These are phyloP conservation scores for Caerostris extrusa DNA, from an alignment of 1,140 invertebrate species.

Conservation along the genomic window DNA sequence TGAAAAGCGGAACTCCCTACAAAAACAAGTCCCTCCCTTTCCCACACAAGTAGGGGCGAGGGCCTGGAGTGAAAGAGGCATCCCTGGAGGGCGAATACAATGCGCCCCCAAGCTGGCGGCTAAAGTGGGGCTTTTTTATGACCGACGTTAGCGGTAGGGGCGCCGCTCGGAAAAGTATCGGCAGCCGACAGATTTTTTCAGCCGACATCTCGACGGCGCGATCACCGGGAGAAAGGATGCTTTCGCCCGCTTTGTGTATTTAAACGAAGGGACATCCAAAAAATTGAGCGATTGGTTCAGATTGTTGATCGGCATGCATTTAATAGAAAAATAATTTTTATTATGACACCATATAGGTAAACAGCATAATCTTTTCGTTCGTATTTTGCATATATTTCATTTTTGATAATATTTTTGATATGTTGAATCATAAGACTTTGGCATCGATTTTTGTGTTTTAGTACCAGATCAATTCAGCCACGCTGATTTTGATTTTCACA, in stretches of 20 bases:
- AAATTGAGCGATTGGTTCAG: not conserved
- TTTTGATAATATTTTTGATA: too few relatives aligned
- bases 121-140: constrained; percentile 39
- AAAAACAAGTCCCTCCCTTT: constrained; percentile 50
- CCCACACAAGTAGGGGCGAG: not conserved
- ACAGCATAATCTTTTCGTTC: too few relatives aligned
- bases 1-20: constrained; percentile 26
- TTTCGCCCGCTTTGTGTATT: not conserved
- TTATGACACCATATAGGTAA: too few relatives aligned
- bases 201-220: constrained; percentile 4
- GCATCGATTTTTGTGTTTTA: too few relatives aligned
- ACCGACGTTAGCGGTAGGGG: constrained; percentile 27
- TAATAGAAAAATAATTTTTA: too few relatives aligned
- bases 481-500: too few relatives aligned
- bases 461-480: too few relatives aligned
- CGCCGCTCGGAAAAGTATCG: constrained; percentile 30
- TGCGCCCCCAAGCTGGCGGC: constrained; percentile 44
- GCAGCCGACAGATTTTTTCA: not conserved
- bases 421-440: too few relatives aligned
- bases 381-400: too few relatives aligned
- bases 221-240: not conserved
- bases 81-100: constrained; percentile 54
- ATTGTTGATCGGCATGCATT: too few relatives aligned
- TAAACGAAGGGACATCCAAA: not conserved
- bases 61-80: constrained; percentile 35